Conservation (phyloP, 1,140 invertebrate species). For the Oscheius sp. region DNA sequence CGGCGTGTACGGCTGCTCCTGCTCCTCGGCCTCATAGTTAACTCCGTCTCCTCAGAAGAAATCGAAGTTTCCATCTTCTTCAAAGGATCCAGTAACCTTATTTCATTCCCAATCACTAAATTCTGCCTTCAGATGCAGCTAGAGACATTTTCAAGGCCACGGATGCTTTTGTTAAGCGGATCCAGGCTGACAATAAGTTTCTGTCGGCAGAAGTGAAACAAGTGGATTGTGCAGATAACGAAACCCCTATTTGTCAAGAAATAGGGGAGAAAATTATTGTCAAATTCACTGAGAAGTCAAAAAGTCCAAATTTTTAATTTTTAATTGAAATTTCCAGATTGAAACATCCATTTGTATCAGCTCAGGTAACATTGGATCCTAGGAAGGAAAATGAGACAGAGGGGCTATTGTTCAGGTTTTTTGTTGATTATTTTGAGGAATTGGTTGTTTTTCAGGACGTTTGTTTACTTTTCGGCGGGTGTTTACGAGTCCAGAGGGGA, state of each 20-base stretch:
- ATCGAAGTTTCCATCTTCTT: too few species aligned
- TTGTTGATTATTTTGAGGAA: not conserved
- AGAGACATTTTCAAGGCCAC: too few species aligned
- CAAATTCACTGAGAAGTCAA: not conserved
- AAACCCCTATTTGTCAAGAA: not conserved
- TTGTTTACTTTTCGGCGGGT: not conserved
- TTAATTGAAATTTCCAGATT: not conserved
- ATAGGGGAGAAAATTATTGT: not conserved
- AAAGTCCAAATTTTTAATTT: not conserved
- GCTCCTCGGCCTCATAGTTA: too few species aligned
- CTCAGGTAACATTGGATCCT: not conserved
- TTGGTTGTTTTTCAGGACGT: not conserved
- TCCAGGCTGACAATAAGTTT: not conserved
- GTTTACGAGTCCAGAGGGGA: not conserved
- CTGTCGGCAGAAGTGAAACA: not conserved
- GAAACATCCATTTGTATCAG: not conserved
- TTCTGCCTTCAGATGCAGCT: too few species aligned
- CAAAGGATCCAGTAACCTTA: too few species aligned
- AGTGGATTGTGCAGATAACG: not conserved
- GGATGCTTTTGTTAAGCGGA: too few species aligned
- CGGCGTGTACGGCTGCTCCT: too few species aligned
- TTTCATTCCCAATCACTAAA: too few species aligned
- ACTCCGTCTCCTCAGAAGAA: too few species aligned
- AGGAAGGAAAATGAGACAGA: not conserved
- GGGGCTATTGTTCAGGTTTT: not conserved